A percentile compares a stretch with the other conserved stretches of the same genome.
These are phyloP conservation scores for Nymphalis polychloros DNA, from an alignment of 2,888 invertebrate species.

Conservation along the genomic window DNA sequence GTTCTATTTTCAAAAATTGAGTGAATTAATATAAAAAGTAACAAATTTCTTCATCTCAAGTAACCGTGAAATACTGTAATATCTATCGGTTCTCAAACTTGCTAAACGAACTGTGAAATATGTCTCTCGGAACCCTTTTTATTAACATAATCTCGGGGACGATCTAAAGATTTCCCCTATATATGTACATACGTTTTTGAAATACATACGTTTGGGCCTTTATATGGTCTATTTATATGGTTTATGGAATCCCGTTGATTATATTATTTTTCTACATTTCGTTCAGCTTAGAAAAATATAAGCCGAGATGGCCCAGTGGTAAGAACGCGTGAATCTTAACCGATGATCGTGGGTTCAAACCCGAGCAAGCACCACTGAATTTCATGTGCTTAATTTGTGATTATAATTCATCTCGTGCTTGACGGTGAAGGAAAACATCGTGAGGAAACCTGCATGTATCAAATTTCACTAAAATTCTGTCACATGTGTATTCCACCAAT, in stretches of 20 bases:
- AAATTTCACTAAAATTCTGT: too few species aligned
- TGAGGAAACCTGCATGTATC: too few species aligned
- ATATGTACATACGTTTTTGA: conserved; percentile 5
- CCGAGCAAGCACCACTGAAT: too few species aligned
- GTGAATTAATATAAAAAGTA: background rate
- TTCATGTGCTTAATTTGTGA: too few species aligned
- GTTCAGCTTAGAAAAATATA: too few species aligned
- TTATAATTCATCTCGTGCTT: too few species aligned
- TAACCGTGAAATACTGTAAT: conserved; percentile 26
- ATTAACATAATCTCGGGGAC: conserved; percentile 19
- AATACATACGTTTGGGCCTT: background rate
- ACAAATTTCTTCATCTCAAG: conserved; percentile 23
- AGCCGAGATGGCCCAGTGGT: too few species aligned
- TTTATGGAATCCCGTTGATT: background rate
- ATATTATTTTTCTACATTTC: background rate
- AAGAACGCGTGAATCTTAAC: too few species aligned
- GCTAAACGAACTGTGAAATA: conserved; percentile 36
- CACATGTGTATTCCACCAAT: too few species aligned
- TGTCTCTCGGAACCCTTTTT: conserved; percentile 33
- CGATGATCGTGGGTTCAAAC: too few species aligned
- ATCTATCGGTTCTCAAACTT: conserved; percentile 33
- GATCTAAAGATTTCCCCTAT: conserved; percentile 1
- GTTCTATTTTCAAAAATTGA: too few species aligned
- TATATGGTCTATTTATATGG: background rate
- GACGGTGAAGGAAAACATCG: too few species aligned